These are phyloP conservation scores for Cladopsammia gracilis DNA, from an alignment of 64 coral and sea anemone species.

Conservation along the genomic window DNA sequence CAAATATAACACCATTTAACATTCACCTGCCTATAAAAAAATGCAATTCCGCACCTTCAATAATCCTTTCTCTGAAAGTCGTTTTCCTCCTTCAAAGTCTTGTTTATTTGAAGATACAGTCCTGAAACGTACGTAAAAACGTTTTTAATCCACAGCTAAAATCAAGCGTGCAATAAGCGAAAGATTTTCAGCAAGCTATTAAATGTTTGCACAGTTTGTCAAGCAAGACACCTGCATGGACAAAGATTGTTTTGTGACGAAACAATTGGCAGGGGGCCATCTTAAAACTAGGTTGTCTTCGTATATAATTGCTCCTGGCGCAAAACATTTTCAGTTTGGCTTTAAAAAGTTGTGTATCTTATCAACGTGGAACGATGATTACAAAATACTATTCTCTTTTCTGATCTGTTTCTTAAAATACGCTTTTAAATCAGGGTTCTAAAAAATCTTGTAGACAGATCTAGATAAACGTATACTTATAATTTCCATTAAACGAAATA, in stretches of 20 bases:
- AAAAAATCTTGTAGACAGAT: no score
- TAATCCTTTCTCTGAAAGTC: no score
- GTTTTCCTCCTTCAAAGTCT: background rate
- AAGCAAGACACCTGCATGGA: background rate
- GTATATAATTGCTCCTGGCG: background rate
- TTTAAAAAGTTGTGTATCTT: background rate
- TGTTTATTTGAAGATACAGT: background rate
- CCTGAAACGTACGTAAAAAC: background rate
- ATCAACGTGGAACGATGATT: background rate
- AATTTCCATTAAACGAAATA: no score
- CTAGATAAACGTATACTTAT: no score
- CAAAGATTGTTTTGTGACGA: background rate
- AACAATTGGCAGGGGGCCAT: background rate
- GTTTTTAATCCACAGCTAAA: background rate
- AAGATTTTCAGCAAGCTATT: background rate
- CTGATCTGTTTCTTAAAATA: no score
- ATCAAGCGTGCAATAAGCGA: background rate
- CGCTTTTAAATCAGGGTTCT: no score
- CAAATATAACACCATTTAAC: slow-evolving; percentile 21
- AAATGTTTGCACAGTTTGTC: background rate
- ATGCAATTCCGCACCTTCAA: background rate
- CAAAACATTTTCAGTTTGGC: background rate
- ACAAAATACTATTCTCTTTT: background rate
- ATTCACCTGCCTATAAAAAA: background rate
- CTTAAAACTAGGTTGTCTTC: background rate